Evolutionary conservation across 2,797 vertebrate genomes (phyloP).

Genomic region (Oreortyx pictus): DNA sequence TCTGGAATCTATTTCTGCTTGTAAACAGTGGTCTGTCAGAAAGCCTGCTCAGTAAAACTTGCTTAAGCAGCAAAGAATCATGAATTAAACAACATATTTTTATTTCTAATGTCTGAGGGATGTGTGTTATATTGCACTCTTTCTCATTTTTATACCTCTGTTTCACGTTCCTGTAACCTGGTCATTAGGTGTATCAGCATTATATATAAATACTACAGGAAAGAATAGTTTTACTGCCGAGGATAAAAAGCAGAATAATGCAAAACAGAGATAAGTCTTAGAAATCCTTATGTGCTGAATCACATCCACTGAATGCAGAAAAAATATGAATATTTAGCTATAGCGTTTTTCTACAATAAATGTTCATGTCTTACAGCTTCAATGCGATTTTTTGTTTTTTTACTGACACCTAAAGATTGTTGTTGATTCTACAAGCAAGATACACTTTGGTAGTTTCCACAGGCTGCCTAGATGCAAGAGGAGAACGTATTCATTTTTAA

Average conservation of each 20-base stretch:
- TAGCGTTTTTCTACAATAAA: not conserved
- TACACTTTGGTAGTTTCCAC: not conserved
- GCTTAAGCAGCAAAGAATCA: not conserved
- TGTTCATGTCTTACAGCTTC: not conserved
- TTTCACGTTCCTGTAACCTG: not conserved
- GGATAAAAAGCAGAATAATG: not conserved
- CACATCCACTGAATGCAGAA: not conserved
- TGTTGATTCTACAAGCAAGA: not conserved
- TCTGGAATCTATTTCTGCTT: slow-evolving; percentile 18
- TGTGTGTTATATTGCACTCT: not conserved
- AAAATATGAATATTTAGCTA: not conserved
- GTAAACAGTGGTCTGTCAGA: not conserved
- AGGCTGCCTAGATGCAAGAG: not conserved
- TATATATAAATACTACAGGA: not conserved
- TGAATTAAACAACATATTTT: slow-evolving; percentile 30
- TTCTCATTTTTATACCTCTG: not conserved
- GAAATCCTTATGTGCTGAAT: not conserved
- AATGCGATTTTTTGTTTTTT: not conserved
- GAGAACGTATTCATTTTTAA: not conserved
- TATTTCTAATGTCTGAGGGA: not conserved
- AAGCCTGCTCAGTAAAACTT: slow-evolving; percentile 1
- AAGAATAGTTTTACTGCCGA: not conserved
- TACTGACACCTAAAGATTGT: not conserved
- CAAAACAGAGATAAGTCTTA: not conserved
- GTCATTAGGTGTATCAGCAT: not conserved